Base-by-base conservation (phyloP, 2,888 invertebrate species). In the Drosophila eohydei region DNA sequence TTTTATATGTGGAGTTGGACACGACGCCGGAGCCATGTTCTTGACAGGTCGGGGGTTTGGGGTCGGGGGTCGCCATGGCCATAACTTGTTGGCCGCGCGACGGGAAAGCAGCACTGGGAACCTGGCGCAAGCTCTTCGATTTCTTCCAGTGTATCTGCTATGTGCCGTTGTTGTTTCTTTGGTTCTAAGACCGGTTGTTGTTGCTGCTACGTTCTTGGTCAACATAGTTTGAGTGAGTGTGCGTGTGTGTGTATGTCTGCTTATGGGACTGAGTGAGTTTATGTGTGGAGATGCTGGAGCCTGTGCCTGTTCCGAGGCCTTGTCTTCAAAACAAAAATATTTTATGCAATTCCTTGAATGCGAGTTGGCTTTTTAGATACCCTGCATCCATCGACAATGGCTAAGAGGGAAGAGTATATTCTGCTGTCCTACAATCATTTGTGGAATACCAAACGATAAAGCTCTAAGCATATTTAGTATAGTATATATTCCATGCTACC, bases 261-360 rank as follows among this genome's bases (percentile, higher is more conserved):
- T 34, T 34, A 9, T 34, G 9, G 11, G 11, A 34, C 34, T 34
- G 34, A 34, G 60, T 50, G 48, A 44, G 38, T 55, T 46, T 59
- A 40, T 61, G 41, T 72, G 66, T 28, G 28, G 40, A 40, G 57
- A 68, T 63, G 71, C 64, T 81, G 87, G 81, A 71, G 84, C 81
- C 80, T 78, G 55, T 40, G 62, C 46, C 67, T 67, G 81, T 83
- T 32, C 81, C 78, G 89, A 83, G 84, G 89, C 83, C 89, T 74
- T 72, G 83, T 78, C 78, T 85, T 86, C 72, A 81, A 87, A 73
- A 86, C 67, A 70, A 83, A 74, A 80, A 87, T 89, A 81, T 87
- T 87, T 87, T 86, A 88, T 87, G 89, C 90, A 88, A 87, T 87
- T 87, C 83, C 86, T 90, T 87, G 90, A 88, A 90, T 81, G 70